phyloP scores from a whole-genome alignment of 1,140 invertebrate genomes.

The Drosophila arizonae region DNA sequence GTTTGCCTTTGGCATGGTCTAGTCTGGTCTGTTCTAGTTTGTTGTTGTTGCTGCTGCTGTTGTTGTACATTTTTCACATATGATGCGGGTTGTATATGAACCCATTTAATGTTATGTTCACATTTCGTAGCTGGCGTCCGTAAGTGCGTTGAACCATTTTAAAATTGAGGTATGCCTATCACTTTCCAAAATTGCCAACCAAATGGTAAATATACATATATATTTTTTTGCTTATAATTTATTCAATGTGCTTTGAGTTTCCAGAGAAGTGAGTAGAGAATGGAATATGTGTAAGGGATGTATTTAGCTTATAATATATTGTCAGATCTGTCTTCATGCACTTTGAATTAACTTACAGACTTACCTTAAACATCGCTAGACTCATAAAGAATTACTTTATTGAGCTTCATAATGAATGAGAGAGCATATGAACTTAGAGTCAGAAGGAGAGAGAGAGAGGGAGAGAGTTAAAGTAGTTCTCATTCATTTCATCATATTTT shows the following conservation, averaged over 20 bases:
- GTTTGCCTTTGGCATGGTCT: constrained; percentile 43
- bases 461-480: no score
- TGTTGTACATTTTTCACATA: constrained; percentile 63
- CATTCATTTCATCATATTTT: no score
- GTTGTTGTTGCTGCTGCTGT: constrained; percentile 1
- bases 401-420: no score
- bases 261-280: no score
- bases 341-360: no score
- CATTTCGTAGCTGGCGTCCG: constrained; percentile 59
- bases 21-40: constrained; percentile 7
- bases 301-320: no score
- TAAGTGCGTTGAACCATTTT: constrained; percentile 72
- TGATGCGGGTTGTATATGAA: constrained; percentile 72
- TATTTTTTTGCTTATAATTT: not conserved
- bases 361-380: not conserved
- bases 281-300: no score
- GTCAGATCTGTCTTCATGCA: no score
- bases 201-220: not conserved
- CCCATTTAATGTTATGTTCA: constrained; percentile 75
- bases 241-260: not conserved
- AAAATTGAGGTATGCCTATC: constrained; percentile 60
- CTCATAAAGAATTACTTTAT: no score
- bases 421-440: no score
- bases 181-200: constrained; percentile 43
- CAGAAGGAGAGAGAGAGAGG: no score